A percentile compares a stretch with the other conserved stretches of the same genome.
Evolutionary conservation across 2,113 vertebrate species (phyloP).

Genomic region (Tonatia bakeri): DNA sequence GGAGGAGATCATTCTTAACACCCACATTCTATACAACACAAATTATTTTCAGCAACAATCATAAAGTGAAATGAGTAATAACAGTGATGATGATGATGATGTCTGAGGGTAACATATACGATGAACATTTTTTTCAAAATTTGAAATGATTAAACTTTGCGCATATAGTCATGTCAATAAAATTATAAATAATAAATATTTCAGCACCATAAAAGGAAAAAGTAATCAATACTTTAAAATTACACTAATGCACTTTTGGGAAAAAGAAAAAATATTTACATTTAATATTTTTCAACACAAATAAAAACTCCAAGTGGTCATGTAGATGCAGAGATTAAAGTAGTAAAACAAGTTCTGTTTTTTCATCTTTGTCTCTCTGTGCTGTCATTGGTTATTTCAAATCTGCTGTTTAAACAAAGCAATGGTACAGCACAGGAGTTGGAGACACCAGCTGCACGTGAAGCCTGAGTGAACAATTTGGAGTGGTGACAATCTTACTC

Average conservation of each 20-base stretch:
- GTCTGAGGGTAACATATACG: not conserved
- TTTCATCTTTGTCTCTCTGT: not conserved
- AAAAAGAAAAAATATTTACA: not conserved
- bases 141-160: not conserved
- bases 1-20: not conserved
- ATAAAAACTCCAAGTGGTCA: not conserved
- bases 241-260: not conserved
- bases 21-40: not conserved
- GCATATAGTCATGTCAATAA: not conserved
- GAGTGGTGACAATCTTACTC: not conserved
- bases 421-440: not conserved
- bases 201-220: not conserved
- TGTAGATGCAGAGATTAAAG: not conserved
- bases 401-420: not conserved
- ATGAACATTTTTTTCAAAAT: not conserved
- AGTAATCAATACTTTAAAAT: not conserved
- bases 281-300: not conserved
- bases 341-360: not conserved
- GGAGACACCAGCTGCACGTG: not conserved
- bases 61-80: not conserved
- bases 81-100: not conserved
- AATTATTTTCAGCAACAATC: constrained; percentile 7
- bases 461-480: not conserved
- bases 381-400: not conserved
- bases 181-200: constrained; percentile 2